Conservation (phyloP, 2,113 vertebrate species). For the Notothenia coriiceps region DNA sequence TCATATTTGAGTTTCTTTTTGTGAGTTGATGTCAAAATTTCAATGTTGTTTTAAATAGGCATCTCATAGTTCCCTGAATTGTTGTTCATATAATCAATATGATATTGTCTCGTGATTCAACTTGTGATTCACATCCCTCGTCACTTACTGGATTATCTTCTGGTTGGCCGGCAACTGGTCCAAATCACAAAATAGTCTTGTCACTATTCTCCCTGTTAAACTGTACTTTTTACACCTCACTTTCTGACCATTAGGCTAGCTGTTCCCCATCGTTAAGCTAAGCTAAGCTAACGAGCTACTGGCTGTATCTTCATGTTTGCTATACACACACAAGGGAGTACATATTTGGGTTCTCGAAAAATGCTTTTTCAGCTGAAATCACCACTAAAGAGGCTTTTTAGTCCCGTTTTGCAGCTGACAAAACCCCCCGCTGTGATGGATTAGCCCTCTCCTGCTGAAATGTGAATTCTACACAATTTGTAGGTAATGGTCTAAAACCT, state of each 20-base stretch:
- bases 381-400: background rate
- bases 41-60: no score
- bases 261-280: background rate
- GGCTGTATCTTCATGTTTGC: background rate
- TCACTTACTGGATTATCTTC: no score
- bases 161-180: background rate
- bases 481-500: constrained; percentile 46
- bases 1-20: no score
- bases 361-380: background rate
- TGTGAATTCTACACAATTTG: constrained; percentile 23
- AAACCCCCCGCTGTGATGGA: background rate
- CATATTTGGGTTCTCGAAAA: background rate
- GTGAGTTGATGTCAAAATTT: no score
- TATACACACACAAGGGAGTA: no score
- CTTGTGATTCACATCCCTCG: no score
- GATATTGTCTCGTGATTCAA: no score
- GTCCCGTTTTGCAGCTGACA: background rate
- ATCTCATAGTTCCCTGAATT: no score
- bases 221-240: no score
- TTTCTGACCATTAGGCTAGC: no score
- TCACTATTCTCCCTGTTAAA: no score
- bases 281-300: background rate
- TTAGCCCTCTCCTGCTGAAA: background rate
- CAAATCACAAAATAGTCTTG: background rate
- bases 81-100: no score